Base-by-base conservation (phyloP, 2,113 vertebrate species). In the Vicugna pacos region DNA sequence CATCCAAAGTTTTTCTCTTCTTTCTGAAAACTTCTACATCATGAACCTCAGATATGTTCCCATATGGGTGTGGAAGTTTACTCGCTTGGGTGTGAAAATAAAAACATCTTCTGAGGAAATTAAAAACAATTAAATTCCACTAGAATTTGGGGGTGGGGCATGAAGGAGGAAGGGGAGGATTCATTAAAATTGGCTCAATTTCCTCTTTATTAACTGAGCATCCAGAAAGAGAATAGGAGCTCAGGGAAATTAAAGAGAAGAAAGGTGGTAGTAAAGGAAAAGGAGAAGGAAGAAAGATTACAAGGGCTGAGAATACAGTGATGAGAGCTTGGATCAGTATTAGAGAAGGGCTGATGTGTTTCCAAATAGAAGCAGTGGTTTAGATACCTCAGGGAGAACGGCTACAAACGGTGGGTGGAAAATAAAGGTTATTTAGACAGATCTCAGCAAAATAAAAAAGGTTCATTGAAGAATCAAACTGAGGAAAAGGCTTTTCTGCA, bases 231-330 rank as follows among this genome's bases (percentile, higher is more conserved):
- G 75, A 93, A 91, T 19, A 73, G 84, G 26, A 96, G n/a, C 48
- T 28, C n/a, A 86, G 88, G 77, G 32, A 75, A 87, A 72, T 67
- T 38, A 28, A 85, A 96, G 70, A 94, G 80, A 83, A 85, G 80
- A 75, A 89, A 96, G 80, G 46, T 28, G 69, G 65, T 48, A 73
- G 52, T 80, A 32, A 82, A 85, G 28, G 46, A 62, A 30, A 84
- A 48, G 89, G 85, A 56, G 89, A 89, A 58, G 65, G 67, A 87
- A 94, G 80, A 67, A 89, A 85, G 85, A 89, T 95, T 95, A 91
- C 22, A 65, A 69, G 91, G 79, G 81, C 96, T 97, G 97, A 97
- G 94, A 95, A 95, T 97, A 60, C 79, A 35, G 81, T 50, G 92
- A 83, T 28, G 65, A 92, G 67, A 91, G 69, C 72, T 92, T 97